A percentile compares a stretch with the other conserved stretches of the same genome.
Evolutionary conservation across 2,888 invertebrate genomes (phyloP).

Genomic region (Pachycephus smyrnensis): DNA sequence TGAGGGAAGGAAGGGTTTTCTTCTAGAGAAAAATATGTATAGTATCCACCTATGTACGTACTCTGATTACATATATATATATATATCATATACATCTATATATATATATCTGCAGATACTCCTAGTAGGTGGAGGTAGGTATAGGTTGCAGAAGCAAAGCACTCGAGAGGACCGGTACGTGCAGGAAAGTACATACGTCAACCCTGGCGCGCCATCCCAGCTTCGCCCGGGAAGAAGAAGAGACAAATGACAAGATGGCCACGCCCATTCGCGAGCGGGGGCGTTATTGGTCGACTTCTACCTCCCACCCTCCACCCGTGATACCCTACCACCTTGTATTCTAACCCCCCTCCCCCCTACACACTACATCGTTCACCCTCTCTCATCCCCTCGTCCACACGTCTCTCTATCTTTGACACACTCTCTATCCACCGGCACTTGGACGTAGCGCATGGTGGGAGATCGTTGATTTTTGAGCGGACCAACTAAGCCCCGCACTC

Average conservation of each 20-base stretch:
- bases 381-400: background rate
- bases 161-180: slow-evolving; percentile 33
- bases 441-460: background rate
- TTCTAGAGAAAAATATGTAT: background rate
- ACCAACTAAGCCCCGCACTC: slow-evolving; percentile 7
- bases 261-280: slow-evolving; percentile 54
- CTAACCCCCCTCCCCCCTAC: background rate
- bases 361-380: background rate
- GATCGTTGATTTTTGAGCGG: slow-evolving; percentile 46
- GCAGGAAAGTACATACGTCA: slow-evolving; percentile 55
- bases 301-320: background rate
- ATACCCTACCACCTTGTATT: background rate
- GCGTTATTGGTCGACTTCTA: slow-evolving; percentile 42
- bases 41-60: background rate
- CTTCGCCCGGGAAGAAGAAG: slow-evolving; percentile 45
- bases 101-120: background rate
- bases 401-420: background rate
- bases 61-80: background rate
- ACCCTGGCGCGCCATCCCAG: slow-evolving; percentile 51
- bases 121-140: background rate
- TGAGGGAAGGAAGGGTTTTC: background rate
- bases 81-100: background rate
- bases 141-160: slow-evolving; percentile 32
- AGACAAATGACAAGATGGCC: slow-evolving; percentile 60
- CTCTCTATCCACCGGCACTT: background rate